Conservation (phyloP, 2,888 invertebrate genomes). For the Prosapia bicincta region DNA sequence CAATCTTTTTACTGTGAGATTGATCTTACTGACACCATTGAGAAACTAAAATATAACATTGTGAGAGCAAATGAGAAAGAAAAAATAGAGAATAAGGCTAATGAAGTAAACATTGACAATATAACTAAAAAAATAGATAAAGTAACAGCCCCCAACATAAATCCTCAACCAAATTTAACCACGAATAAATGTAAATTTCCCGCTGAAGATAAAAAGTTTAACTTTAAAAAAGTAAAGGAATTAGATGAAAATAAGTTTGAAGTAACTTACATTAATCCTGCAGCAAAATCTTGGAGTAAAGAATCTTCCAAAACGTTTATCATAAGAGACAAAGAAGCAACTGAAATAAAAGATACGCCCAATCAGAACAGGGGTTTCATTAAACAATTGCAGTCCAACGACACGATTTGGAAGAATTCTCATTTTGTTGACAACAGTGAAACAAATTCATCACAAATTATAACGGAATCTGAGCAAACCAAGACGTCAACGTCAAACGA, state of each 20-base stretch:
- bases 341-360: not conserved
- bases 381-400: conserved; percentile 7
- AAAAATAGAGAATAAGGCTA: not conserved
- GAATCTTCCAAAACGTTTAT: not conserved
- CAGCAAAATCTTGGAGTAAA: not conserved
- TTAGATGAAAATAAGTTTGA: not conserved
- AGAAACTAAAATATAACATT: not conserved
- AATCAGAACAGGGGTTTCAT: conserved; percentile 9
- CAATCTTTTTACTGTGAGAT: conserved; percentile 18
- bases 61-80: not conserved
- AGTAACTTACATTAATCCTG: not conserved
- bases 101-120: not conserved
- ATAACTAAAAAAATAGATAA: not conserved
- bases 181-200: not conserved
- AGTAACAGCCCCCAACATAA: not conserved
- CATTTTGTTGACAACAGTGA: not conserved
- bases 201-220: not conserved
- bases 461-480: not conserved
- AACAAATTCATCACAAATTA: not conserved
- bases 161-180: not conserved
- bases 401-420: conserved; percentile 11
- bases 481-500: not conserved
- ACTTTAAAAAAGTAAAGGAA: not conserved
- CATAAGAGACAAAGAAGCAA: not conserved
- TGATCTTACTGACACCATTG: conserved; percentile 10